phyloP scores from a whole-genome alignment of 2,888 invertebrate species.

The Megalurothrips usitatus region DNA sequence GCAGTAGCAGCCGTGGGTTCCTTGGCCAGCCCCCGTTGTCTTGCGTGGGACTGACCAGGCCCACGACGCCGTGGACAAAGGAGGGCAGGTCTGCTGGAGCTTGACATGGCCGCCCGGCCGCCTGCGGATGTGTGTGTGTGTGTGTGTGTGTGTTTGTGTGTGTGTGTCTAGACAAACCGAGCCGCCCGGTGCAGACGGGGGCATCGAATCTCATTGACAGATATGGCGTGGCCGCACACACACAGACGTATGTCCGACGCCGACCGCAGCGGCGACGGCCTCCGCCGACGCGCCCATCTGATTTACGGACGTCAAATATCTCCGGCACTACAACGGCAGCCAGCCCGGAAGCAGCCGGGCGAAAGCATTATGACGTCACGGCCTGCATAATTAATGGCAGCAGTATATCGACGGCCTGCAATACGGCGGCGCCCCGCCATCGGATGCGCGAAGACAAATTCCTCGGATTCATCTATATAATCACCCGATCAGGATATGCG shows the following conservation, averaged over 20 bases:
- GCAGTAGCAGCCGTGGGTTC: not conserved
- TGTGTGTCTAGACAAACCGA: not conserved
- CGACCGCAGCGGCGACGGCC: too few species aligned
- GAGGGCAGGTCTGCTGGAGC: too few species aligned
- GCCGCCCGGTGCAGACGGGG: not conserved
- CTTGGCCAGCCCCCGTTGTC: not conserved
- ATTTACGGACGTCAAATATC: constrained; percentile 3
- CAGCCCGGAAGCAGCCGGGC: not conserved
- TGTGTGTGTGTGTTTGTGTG: not conserved
- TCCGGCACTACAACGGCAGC: not conserved
- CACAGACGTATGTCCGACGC: too few species aligned
- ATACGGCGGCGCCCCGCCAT: too few species aligned
- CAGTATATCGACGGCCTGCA: too few species aligned
- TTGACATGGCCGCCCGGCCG: not conserved
- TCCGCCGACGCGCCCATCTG: not conserved
- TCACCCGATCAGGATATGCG: too few species aligned
- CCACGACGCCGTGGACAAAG: not conserved
- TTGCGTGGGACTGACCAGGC: not conserved
- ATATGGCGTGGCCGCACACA: too few species aligned
- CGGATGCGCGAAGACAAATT: too few species aligned
- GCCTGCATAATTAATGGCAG: not conserved
- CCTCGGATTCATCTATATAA: too few species aligned
- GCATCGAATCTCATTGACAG: constrained; percentile 10
- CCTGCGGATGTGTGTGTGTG: not conserved
- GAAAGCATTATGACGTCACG: not conserved